Evolutionary conservation across 2,888 invertebrate species (phyloP), one percentile per base, ranked within the genome.

Genomic region (Dicycla oo): DNA sequence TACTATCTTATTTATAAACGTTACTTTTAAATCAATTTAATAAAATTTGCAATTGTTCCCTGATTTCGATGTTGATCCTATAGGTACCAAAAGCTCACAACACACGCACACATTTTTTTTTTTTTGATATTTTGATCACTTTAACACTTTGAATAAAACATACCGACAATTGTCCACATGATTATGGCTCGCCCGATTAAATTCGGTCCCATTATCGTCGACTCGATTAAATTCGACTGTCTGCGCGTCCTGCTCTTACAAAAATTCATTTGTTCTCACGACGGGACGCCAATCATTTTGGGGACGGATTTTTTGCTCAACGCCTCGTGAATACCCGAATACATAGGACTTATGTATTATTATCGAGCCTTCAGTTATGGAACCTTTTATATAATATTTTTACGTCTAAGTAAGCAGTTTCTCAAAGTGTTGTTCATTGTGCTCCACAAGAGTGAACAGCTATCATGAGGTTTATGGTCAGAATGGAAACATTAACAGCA

Each of bases 251-350:
- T n/a, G n/a, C n/a, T 47, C 18, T 62, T 47, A 65, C n/a, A 57
- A 62, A 75, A 65, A 62, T 1, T 67, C 20, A 51, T 73, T 73
- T 63, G 63, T 54, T 34, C 23, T 18, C 62, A 15, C 58, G 13
- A 57, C 26, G 47, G 62, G 62, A 45, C 49, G 40, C 30, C 43
- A 51, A 64, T 26, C 30, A 26, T 53, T 76, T 51, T 40, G 4
- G n/a, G n/a, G 13, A 20, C 62, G 23, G 3, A 51, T 38, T 51
- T 54, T 75, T 51, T 69, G 49, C 11, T 62, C 75, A 23, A 8
- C 20, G 18, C 23, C 30, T 62, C 7, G 34, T 62, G 20, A 51
- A 51, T 51, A 13, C 20, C 20, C 3, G 5, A 30, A 18, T 47
- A 74, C 26, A 60, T 51, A 58, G 18, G 40, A 47, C 38, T 30